Evolutionary conservation across 2,888 invertebrate genomes (phyloP).

Genomic region (Mimumesa dahlbomi): DNA sequence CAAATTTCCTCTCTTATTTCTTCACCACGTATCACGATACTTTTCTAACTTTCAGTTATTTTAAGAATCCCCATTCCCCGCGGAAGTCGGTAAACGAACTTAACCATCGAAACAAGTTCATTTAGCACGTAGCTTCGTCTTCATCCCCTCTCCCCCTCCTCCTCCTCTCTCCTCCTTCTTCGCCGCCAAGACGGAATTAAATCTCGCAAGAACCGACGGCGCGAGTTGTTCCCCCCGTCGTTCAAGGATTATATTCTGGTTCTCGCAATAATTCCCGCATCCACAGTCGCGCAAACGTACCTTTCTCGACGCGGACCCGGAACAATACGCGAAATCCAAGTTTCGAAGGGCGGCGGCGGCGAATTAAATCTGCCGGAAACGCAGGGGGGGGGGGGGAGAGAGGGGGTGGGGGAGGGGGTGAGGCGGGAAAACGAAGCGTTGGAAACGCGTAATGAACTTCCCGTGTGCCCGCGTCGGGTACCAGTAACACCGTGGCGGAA

Average conservation of each 20-base stretch:
- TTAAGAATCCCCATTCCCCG: no score
- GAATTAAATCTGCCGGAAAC: conserved; percentile 35
- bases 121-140: conserved; percentile 1
- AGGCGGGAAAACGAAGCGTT: conserved; percentile 29
- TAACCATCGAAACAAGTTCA: conserved; percentile 5
- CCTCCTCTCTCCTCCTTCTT: no score
- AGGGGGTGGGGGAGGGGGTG: background rate
- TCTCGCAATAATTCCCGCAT: conserved; percentile 4
- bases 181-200: conserved; percentile 8
- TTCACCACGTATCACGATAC: no score
- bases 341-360: background rate
- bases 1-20: no score
- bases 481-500: conserved; percentile 27
- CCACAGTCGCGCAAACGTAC: background rate
- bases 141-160: no score
- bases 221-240: background rate
- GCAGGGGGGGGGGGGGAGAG: background rate
- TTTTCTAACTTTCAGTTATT: no score
- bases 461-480: conserved; percentile 11
- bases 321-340: conserved; percentile 33
- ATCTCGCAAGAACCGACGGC: conserved; percentile 1
- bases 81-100: conserved; percentile 17
- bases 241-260: conserved; percentile 5
- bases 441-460: conserved; percentile 49
- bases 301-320: background rate